A percentile compares a stretch with the other conserved stretches of the same genome.
phyloP scores from a whole-genome alignment of 2,113 vertebrate species.

The Chloropsis cyanopogon region DNA sequence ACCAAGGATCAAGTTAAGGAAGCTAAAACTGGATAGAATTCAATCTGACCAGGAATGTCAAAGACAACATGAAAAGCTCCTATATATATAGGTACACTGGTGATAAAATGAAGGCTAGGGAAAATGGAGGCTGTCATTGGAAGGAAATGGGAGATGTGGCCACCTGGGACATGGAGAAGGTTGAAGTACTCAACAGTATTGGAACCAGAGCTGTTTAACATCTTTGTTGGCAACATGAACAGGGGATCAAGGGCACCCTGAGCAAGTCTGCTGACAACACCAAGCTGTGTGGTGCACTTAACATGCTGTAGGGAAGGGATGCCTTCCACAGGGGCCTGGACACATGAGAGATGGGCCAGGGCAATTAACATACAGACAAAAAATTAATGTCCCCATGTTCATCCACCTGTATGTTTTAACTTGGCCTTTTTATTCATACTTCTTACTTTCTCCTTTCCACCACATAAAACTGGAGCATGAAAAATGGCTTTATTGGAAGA shows the following conservation, averaged over 20 bases:
- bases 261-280: background rate
- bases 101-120: background rate
- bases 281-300: background rate
- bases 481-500: background rate
- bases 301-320: background rate
- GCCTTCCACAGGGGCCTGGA: background rate
- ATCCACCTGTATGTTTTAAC: background rate
- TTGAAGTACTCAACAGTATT: background rate
- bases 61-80: background rate
- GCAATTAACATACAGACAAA: background rate
- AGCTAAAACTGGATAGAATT: background rate
- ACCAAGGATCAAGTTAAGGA: background rate
- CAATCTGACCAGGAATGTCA: background rate
- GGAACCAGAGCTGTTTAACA: background rate
- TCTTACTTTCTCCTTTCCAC: background rate
- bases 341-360: background rate
- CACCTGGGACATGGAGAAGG: background rate
- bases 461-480: background rate
- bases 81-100: too few species aligned
- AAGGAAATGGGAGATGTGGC: fast-evolving
- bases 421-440: background rate
- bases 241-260: background rate
- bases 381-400: background rate
- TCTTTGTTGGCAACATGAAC: background rate
- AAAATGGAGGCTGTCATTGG: background rate